Percentiles rank a stretch among this genome's conserved stretches.
These are phyloP conservation scores for Lutjanus erythropterus DNA, from an alignment of 2,113 vertebrate species.

Conservation along the genomic window DNA sequence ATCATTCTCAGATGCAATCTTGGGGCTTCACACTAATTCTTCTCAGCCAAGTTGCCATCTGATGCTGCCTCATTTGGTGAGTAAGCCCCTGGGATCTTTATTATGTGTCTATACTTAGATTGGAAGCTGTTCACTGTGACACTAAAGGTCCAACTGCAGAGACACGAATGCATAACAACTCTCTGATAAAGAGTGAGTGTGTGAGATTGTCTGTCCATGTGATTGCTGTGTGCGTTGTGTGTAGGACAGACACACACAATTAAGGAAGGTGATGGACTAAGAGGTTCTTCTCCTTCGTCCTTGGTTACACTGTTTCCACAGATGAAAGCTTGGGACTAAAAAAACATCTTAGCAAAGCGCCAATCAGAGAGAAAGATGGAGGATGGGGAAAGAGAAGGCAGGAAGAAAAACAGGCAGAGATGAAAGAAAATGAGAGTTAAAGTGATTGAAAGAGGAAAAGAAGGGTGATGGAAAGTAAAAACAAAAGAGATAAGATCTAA, in stretches of 20 bases:
- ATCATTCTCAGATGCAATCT: constrained; percentile 4
- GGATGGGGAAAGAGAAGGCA: neutral
- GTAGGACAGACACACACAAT: neutral
- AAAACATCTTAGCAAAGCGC: neutral
- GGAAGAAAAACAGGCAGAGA: neutral
- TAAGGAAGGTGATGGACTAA: neutral
- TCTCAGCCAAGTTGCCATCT: constrained; percentile 46
- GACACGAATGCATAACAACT: neutral
- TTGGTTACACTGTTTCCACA: constrained; percentile 22
- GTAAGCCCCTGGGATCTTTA: constrained; percentile 21
- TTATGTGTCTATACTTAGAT: constrained; percentile 33
- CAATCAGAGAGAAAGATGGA: constrained; percentile 3
- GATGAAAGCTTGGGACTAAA: constrained; percentile 26
- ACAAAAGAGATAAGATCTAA: constrained; percentile 20
- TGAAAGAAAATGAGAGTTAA: constrained; percentile 19
- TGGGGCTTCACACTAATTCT: constrained; percentile 6
- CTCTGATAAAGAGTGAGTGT: neutral
- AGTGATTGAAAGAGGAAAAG: constrained; percentile 14
- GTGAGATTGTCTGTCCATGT: neutral
- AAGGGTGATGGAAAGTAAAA: neutral
- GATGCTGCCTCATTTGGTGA: constrained; percentile 15
- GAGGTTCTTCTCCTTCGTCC: constrained; percentile 23
- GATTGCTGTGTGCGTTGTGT: neutral
- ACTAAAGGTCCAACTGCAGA: neutral
- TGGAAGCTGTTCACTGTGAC: constrained; percentile 29